phyloP scores from a whole-genome alignment of 2,888 invertebrate genomes.

The Coleophora flavipennella region DNA sequence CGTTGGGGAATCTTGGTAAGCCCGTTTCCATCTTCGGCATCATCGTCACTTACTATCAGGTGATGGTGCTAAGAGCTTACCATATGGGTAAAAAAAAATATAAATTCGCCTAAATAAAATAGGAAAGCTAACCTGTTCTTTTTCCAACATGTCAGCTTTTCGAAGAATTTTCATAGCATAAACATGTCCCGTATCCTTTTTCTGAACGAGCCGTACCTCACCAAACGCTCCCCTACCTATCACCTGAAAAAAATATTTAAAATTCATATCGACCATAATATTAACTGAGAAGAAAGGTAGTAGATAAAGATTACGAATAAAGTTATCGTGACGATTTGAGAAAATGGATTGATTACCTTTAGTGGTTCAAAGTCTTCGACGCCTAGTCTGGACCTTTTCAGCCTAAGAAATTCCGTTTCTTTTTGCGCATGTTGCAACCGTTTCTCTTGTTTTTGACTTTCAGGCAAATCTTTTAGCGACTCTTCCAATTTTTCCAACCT shows the following conservation, averaged over 20 bases:
- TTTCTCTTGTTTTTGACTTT: constrained; percentile 95
- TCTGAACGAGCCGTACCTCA: constrained; percentile 97
- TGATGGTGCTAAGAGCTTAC: no score
- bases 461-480: constrained; percentile 93
- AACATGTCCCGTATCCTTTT: constrained; percentile 99
- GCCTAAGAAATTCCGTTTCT: constrained; percentile 97
- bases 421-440: constrained; percentile 97
- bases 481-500: constrained; percentile 95
- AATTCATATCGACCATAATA: neutral
- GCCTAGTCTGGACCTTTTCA: constrained; percentile 95
- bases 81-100: no score
- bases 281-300: neutral
- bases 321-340: no score
- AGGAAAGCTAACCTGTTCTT: constrained; percentile 84
- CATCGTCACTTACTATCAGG: no score
- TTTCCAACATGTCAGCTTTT: constrained; percentile 99
- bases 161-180: constrained; percentile 99
- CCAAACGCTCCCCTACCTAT: constrained; percentile 95
- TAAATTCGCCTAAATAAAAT: no score
- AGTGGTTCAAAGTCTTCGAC: constrained; percentile 99
- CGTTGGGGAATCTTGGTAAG: no score
- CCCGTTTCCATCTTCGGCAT: no score
- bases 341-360: constrained; percentile 85
- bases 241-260: constrained; percentile 33
- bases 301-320: no score